phyloP scores from a whole-genome alignment of 2,113 vertebrate genomes.

The Anser cygnoides region DNA sequence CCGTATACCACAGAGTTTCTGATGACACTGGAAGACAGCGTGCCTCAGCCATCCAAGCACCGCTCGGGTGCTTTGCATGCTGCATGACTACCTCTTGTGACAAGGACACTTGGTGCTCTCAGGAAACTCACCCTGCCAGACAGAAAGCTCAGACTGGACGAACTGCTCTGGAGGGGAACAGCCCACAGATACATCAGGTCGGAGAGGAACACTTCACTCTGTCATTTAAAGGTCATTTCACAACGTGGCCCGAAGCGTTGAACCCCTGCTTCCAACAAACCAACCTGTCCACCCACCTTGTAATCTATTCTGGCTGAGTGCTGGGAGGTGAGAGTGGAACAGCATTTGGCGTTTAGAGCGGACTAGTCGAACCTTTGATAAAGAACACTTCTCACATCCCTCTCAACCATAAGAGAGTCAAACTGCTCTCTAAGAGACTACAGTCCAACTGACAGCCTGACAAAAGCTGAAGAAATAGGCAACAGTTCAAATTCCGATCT shows the following conservation, averaged over 20 bases:
- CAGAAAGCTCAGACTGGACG: neutral
- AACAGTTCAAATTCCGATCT: neutral
- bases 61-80: neutral
- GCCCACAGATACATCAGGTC: neutral
- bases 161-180: neutral
- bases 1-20: neutral
- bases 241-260: rapidly evolving
- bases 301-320: neutral
- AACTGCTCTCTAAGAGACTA: neutral
- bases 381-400: neutral
- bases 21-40: neutral
- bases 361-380: neutral
- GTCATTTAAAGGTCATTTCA: neutral
- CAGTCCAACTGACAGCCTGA: neutral
- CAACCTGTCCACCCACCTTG: neutral
- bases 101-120: neutral
- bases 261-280: neutral
- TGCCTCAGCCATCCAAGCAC: neutral
- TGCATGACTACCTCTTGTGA: neutral
- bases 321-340: neutral
- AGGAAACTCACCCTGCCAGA: neutral
- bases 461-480: neutral
- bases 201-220: neutral
- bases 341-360: neutral
- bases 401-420: neutral